These are phyloP conservation scores for Leptinotarsa defecta DNA, from an alignment of 1,140 invertebrate species.

Conservation along the genomic window DNA sequence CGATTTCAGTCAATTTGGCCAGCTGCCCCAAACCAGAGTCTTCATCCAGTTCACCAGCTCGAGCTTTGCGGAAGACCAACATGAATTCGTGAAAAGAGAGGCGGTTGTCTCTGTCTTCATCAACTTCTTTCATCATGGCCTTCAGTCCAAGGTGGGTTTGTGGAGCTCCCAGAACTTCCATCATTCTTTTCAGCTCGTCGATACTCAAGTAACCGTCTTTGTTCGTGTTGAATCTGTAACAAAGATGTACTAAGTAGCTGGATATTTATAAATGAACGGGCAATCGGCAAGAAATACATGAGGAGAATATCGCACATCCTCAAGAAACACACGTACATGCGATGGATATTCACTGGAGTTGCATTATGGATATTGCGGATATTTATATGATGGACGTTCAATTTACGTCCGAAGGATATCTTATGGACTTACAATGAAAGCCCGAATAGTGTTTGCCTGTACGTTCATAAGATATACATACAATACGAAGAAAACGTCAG, in stretches of 20 bases:
- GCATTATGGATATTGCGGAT: too few relatives aligned
- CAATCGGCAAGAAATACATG: too few relatives aligned
- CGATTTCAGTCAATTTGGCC: constrained; percentile 82
- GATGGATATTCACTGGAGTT: too few relatives aligned
- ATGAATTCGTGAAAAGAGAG: constrained; percentile 93
- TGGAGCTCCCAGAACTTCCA: constrained; percentile 93
- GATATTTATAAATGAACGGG: too few relatives aligned
- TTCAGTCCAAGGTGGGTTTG: constrained; percentile 94
- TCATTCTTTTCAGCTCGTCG: constrained; percentile 90
- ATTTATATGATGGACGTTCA: too few relatives aligned
- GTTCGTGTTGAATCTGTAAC: constrained; percentile 85
- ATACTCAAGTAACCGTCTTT: constrained; percentile 87
- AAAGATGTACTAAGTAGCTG: constrained; percentile 10
- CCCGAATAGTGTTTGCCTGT: too few relatives aligned
- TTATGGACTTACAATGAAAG: too few relatives aligned
- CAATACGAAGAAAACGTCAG: too few relatives aligned
- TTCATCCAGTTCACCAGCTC: constrained; percentile 78
- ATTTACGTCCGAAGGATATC: too few relatives aligned
- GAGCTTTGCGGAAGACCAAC: constrained; percentile 85
- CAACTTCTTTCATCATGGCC: constrained; percentile 92
- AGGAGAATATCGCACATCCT: too few relatives aligned
- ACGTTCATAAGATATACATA: too few relatives aligned
- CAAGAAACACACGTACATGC: too few relatives aligned
- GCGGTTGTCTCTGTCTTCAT: constrained; percentile 86
- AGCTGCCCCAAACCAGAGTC: constrained; percentile 83